phyloP scores from a whole-genome alignment of 2,797 vertebrate species.

The Paratrypauchen microcephalus region DNA sequence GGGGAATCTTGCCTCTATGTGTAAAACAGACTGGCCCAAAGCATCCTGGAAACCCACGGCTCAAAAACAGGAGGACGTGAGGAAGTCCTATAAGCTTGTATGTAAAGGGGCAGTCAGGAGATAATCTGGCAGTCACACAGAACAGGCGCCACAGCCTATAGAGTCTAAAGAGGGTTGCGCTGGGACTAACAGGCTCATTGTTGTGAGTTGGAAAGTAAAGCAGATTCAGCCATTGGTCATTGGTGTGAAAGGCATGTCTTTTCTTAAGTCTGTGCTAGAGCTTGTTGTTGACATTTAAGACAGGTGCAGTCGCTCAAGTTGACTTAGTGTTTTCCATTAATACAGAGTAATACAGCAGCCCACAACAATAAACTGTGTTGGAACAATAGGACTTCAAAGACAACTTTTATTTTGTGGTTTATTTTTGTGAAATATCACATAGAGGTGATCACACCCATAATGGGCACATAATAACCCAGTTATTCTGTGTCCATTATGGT shows the following conservation, averaged over 20 bases:
- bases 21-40: constrained; percentile 82
- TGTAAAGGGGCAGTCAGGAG: constrained; percentile 62
- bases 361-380: not conserved
- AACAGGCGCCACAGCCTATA: constrained; percentile 56
- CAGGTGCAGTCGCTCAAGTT: constrained; percentile 72
- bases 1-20: constrained; percentile 80
- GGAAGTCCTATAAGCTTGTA: constrained; percentile 71
- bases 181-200: constrained; percentile 59
- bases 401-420: not conserved
- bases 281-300: constrained; percentile 71
- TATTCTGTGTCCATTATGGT: no score
- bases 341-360: constrained; percentile 7
- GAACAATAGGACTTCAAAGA: not conserved
- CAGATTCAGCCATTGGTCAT: constrained; percentile 54
- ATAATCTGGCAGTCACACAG: constrained; percentile 77
- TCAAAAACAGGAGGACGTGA: constrained; percentile 67
- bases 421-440: not conserved
- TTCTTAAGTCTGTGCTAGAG: constrained; percentile 68
- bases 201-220: constrained; percentile 68
- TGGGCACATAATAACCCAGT: not conserved
- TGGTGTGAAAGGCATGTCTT: constrained; percentile 73
- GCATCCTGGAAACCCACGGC: constrained; percentile 77
- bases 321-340: constrained; percentile 19
- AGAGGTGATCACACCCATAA: not conserved
- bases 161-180: constrained; percentile 41